These are phyloP conservation scores for Prionailurus bengalensis DNA, from an alignment of 2,113 vertebrate genomes.

Conservation along the genomic window DNA sequence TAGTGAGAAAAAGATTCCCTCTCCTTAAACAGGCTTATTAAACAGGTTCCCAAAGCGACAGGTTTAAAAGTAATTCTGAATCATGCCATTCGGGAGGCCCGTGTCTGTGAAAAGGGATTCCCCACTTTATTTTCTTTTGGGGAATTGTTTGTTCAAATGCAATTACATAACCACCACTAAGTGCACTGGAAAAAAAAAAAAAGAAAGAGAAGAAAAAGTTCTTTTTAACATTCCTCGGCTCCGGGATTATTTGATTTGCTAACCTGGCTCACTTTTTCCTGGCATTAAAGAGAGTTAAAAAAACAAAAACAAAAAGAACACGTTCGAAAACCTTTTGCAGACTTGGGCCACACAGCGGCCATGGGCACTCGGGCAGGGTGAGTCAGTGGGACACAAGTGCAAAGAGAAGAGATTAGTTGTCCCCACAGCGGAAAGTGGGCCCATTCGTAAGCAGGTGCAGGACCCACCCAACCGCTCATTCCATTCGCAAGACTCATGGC, in stretches of 20 bases:
- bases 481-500: constrained; percentile 68
- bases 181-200: not conserved
- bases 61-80: not conserved
- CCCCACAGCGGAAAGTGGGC: constrained; percentile 27
- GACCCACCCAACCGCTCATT: constrained; percentile 67
- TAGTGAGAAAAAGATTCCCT: not conserved
- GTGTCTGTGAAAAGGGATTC: not conserved
- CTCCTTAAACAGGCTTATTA: not conserved
- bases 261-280: constrained; percentile 36
- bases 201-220: not conserved
- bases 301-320: not conserved
- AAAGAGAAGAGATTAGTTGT: constrained; percentile 59
- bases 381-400: constrained; percentile 67
- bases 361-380: not conserved
- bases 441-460: constrained; percentile 73
- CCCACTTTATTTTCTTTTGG: not conserved
- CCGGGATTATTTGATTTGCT: constrained; percentile 34
- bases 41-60: not conserved
- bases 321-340: not conserved
- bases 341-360: not conserved
- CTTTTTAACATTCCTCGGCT: not conserved
- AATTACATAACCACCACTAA: constrained; percentile 63
- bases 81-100: not conserved
- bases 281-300: not conserved
- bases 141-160: constrained; percentile 2